Percentiles rank a stretch among this genome's conserved stretches.
These are phyloP conservation scores for Cardiocondyla obscurior DNA, from an alignment of 1,140 invertebrate genomes.

Conservation along the genomic window DNA sequence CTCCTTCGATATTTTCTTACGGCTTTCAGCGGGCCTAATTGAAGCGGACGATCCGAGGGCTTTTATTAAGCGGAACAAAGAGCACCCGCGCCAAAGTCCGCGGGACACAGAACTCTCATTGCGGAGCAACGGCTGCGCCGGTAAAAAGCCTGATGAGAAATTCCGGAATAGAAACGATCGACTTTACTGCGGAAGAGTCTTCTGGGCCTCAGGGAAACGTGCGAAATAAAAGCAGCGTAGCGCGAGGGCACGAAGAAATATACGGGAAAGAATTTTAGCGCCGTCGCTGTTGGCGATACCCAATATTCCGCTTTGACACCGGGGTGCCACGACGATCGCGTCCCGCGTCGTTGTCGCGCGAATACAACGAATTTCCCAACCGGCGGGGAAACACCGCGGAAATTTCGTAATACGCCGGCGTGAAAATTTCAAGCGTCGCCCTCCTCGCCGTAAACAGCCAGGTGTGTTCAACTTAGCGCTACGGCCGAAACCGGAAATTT, in stretches of 20 bases:
- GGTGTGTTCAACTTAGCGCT: slow-evolving; percentile 46
- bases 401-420: slow-evolving; percentile 47
- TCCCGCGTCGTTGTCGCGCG: slow-evolving; percentile 26
- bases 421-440: slow-evolving; percentile 51
- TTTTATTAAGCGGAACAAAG: slow-evolving; percentile 64
- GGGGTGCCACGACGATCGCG: background rate
- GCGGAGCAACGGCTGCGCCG: slow-evolving; percentile 22
- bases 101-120: slow-evolving; percentile 63
- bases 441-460: slow-evolving; percentile 12
- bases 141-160: slow-evolving; percentile 61
- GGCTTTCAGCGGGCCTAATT: slow-evolving; percentile 58
- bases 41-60: slow-evolving; percentile 44
- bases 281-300: slow-evolving; percentile 15
- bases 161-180: slow-evolving; percentile 66
- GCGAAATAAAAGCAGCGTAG: slow-evolving; percentile 56
- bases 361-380: slow-evolving; percentile 37
- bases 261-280: slow-evolving; percentile 10
- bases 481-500: slow-evolving; percentile 39
- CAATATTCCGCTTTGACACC: slow-evolving; percentile 60
- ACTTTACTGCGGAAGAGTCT: slow-evolving; percentile 33
- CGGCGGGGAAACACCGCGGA: slow-evolving; percentile 8
- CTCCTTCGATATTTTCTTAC: slow-evolving; percentile 37
- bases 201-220: background rate
- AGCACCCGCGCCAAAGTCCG: slow-evolving; percentile 47
- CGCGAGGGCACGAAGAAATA: slow-evolving; percentile 32